phyloP scores from a whole-genome alignment of 2,797 vertebrate genomes.

The Sebastes melanostomus region DNA sequence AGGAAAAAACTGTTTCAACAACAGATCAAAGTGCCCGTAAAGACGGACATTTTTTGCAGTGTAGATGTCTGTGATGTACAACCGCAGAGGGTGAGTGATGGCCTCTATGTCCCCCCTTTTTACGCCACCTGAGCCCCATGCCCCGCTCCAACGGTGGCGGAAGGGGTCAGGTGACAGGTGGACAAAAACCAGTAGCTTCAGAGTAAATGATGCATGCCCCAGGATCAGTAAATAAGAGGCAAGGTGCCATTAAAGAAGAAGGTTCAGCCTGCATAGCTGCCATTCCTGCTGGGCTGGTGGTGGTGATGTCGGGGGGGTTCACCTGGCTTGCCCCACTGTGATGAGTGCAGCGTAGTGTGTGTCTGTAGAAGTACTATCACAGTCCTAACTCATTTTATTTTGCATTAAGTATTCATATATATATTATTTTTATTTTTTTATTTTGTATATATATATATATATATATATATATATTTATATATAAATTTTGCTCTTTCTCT shows the following conservation, averaged over 20 bases:
- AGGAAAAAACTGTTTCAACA: background rate
- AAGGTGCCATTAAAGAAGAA: constrained; percentile 73
- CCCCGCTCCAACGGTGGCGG: constrained; percentile 51
- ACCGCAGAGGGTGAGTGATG: constrained; percentile 54
- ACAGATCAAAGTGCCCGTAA: background rate
- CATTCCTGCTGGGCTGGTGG: constrained; percentile 64
- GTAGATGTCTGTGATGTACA: constrained; percentile 35
- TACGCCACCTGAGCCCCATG: constrained; percentile 69
- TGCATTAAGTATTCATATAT: background rate
- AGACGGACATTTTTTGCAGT: constrained; percentile 34
- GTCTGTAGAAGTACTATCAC: background rate
- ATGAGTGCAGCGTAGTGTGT: background rate
- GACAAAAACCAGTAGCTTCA: constrained; percentile 77
- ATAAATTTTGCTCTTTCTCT: too few relatives aligned
- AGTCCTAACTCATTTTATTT: background rate
- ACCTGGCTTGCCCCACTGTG: constrained; percentile 51
- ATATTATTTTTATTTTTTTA: background rate
- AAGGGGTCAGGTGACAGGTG: constrained; percentile 81
- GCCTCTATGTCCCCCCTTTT: constrained; percentile 44
- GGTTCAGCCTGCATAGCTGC: constrained; percentile 65
- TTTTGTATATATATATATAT: background rate
- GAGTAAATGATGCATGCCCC: constrained; percentile 81
- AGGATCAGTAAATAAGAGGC: constrained; percentile 75
- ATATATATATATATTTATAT: background rate
- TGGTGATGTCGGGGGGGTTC: constrained; percentile 54